Percentiles rank a stretch among this genome's conserved stretches.
These are phyloP conservation scores for Himalopsyche japonica DNA, from an alignment of 2,888 invertebrate species.

Conservation along the genomic window DNA sequence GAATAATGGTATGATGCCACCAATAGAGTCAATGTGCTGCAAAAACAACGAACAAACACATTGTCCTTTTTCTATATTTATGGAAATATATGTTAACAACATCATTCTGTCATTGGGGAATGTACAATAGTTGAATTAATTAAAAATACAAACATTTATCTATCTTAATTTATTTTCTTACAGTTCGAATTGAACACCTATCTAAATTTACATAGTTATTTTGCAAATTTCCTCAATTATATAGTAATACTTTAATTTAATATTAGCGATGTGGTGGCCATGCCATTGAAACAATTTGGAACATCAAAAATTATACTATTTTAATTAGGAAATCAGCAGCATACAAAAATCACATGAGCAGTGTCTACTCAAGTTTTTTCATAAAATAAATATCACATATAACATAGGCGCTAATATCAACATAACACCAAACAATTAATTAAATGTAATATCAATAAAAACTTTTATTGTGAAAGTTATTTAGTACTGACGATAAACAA, in stretches of 20 bases:
- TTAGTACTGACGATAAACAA: not conserved
- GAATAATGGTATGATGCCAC: too few relatives aligned
- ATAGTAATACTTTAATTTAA: not conserved
- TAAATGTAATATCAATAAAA: not conserved
- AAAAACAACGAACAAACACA: too few relatives aligned
- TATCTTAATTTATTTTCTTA: not conserved
- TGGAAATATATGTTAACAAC: too few relatives aligned
- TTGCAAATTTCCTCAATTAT: not conserved
- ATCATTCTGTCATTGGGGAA: too few relatives aligned
- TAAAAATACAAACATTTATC: not conserved
- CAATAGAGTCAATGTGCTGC: too few relatives aligned
- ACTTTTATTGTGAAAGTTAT: not conserved
- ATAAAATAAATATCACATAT: not conserved
- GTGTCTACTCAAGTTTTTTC: not conserved
- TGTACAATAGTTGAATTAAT: not conserved
- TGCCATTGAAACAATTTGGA: not conserved
- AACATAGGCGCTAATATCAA: not conserved
- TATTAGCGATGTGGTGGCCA: not conserved
- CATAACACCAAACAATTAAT: not conserved
- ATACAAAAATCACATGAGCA: not conserved
- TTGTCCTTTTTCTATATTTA: too few relatives aligned
- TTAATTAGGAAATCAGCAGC: not conserved
- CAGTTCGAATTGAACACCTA: not conserved
- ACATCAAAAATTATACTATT: not conserved
- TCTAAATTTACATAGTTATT: not conserved